These are phyloP conservation scores for Anthopleura sola DNA, from an alignment of 64 coral and sea anemone genomes.

Conservation along the genomic window DNA sequence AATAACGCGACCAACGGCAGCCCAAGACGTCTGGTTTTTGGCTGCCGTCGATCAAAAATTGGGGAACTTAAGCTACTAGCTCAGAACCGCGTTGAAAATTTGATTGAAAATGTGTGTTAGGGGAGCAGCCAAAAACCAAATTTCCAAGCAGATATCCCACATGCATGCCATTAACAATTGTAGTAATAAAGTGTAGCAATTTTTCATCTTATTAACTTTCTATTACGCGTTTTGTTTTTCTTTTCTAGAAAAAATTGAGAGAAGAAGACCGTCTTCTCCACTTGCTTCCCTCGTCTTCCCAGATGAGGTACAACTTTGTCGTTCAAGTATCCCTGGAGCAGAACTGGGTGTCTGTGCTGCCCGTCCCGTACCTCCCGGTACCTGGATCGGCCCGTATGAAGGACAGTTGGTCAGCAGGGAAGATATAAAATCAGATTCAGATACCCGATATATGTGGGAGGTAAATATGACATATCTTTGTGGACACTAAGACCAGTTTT, in stretches of 20 bases:
- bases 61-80: too few relatives aligned
- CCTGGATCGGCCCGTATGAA: slow-evolving; percentile 97
- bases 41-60: too few relatives aligned
- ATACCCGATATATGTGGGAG: slow-evolving; percentile 96
- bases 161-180: too few relatives aligned
- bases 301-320: slow-evolving; percentile 80
- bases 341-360: slow-evolving; percentile 82
- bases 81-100: too few relatives aligned
- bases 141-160: too few relatives aligned
- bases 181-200: too few relatives aligned
- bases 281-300: slow-evolving; percentile 75
- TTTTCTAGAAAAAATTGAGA: neutral
- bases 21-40: too few relatives aligned
- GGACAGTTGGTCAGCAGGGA: slow-evolving; percentile 74
- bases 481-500: too few relatives aligned
- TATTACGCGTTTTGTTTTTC: too few relatives aligned
- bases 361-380: slow-evolving; percentile 79
- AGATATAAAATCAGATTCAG: slow-evolving; percentile 57
- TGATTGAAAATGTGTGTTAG: too few relatives aligned
- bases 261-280: slow-evolving; percentile 50
- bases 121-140: too few relatives aligned
- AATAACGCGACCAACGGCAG: too few relatives aligned
- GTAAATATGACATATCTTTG: slow-evolving; percentile 20
- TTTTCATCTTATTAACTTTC: neutral
- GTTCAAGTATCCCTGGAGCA: slow-evolving; percentile 78